Evolutionary conservation across 2,797 vertebrate genomes (phyloP).

Genomic region (Oreochromis mossambicus): DNA sequence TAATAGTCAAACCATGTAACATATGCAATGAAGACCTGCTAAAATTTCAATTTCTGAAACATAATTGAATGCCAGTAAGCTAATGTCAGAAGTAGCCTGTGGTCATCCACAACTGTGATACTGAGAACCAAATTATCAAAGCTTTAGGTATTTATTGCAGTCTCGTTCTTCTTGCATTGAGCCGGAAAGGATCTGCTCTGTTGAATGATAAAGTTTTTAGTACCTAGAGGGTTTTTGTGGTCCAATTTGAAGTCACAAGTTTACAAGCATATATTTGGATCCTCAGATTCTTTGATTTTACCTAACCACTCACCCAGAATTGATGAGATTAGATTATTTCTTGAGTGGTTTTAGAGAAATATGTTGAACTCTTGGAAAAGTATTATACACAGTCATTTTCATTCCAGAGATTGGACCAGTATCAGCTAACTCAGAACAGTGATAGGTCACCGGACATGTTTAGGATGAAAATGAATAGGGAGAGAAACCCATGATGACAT

Average conservation of each 20-base stretch:
- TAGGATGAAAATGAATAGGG: background rate
- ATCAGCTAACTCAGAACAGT: background rate
- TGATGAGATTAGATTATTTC: background rate
- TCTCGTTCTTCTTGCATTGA: background rate
- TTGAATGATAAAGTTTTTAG: background rate
- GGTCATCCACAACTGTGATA: constrained; percentile 17
- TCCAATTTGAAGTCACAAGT: background rate
- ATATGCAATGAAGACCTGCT: constrained; percentile 1
- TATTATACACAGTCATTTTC: background rate
- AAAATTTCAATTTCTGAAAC: constrained; percentile 19
- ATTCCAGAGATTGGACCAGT: background rate
- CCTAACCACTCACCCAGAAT: background rate
- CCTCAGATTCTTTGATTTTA: background rate
- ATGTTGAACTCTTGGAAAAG: background rate
- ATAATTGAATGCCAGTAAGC: constrained; percentile 6
- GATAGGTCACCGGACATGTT: background rate
- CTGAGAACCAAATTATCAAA: background rate
- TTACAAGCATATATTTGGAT: background rate
- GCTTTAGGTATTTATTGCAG: background rate
- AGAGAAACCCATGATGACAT: background rate
- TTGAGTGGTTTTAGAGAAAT: background rate
- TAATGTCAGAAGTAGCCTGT: constrained; percentile 37
- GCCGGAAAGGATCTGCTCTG: background rate
- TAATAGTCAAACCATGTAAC: constrained; percentile 4
- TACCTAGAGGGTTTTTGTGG: background rate